Conservation (phyloP, 1,140 invertebrate species). For the Pantala flavescens region DNA sequence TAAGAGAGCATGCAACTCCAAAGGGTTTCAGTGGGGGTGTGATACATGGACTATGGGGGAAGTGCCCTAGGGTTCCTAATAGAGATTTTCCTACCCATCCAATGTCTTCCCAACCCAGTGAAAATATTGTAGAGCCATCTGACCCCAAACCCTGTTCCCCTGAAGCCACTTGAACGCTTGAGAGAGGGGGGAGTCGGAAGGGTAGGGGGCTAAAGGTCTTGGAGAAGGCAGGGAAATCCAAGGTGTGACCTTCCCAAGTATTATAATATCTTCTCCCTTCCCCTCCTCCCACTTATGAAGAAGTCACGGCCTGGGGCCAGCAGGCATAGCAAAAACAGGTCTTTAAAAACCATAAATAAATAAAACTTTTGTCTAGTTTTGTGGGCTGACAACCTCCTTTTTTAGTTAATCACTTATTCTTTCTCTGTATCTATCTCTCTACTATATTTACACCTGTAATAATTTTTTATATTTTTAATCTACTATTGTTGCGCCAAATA, state of each 20-base stretch:
- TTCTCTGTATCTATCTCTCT: not conserved
- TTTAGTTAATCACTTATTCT: conserved; percentile 17
- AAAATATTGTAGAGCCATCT: conserved; percentile 1
- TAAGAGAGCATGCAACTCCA: conserved; percentile 31
- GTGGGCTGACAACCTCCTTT: conserved; percentile 13
- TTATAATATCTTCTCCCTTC: not conserved
- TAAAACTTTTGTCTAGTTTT: conserved; percentile 10
- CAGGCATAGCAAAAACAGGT: conserved; percentile 4
- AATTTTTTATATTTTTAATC: conserved; percentile 17
- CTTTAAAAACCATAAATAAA: not conserved
- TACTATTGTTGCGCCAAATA: conserved; percentile 17
- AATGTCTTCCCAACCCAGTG: not conserved
- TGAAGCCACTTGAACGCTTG: conserved; percentile 21
- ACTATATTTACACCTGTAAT: conserved; percentile 11
- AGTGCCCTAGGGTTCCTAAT: conserved; percentile 26
- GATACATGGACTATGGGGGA: conserved; percentile 24
- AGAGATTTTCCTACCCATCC: conserved; percentile 17
- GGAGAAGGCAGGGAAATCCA: conserved; percentile 20
- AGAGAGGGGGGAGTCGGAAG: conserved; percentile 20
- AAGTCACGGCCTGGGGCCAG: conserved; percentile 1
- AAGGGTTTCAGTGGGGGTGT: conserved; percentile 22
- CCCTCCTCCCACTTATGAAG: not conserved
- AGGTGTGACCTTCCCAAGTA: conserved; percentile 16
- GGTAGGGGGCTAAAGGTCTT: conserved; percentile 20
- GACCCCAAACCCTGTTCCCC: conserved; percentile 17